These are phyloP conservation scores for Leptinotarsa defecta DNA, from an alignment of 1,140 invertebrate species.

Conservation along the genomic window DNA sequence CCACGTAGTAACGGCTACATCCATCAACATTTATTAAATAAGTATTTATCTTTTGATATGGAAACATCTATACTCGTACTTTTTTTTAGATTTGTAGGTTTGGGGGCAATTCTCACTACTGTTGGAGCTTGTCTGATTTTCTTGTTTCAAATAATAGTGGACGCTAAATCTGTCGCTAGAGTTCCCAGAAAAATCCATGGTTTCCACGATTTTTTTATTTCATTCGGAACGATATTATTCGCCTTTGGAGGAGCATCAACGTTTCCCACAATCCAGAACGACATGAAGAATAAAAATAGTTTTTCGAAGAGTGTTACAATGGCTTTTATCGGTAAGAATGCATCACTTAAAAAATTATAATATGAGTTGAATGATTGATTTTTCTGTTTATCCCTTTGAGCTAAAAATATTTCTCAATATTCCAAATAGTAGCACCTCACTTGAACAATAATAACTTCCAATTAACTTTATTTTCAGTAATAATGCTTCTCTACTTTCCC, in stretches of 20 bases:
- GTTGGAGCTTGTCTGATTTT: slow-evolving; percentile 64
- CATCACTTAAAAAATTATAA: no score
- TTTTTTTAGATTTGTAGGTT: slow-evolving; percentile 56
- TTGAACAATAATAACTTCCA: background rate
- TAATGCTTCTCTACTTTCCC: slow-evolving; percentile 64
- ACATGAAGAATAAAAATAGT: slow-evolving; percentile 65
- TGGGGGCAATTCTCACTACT: slow-evolving; percentile 64
- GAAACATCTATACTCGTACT: no score
- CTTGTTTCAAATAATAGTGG: slow-evolving; percentile 63
- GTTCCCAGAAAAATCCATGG: slow-evolving; percentile 50
- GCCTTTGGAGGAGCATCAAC: slow-evolving; percentile 70
- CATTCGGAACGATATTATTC: slow-evolving; percentile 70
- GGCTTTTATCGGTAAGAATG: slow-evolving; percentile 41
- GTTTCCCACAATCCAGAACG: slow-evolving; percentile 74
- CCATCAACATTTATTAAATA: background rate
- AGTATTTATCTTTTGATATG: background rate
- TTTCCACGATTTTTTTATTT: slow-evolving; percentile 63
- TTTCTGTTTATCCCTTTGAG: no score
- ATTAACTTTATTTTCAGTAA: slow-evolving; percentile 57
- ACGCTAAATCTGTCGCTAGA: slow-evolving; percentile 53
- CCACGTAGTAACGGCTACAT: no score
- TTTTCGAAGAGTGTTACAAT: slow-evolving; percentile 56
- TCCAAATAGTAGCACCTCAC: background rate
- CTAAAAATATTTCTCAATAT: no score
- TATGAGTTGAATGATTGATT: no score